A percentile compares a stretch with the other conserved stretches of the same genome.
These are phyloP conservation scores for Tryphoninae sp. DNA, from an alignment of 2,888 invertebrate genomes.

Conservation along the genomic window DNA sequence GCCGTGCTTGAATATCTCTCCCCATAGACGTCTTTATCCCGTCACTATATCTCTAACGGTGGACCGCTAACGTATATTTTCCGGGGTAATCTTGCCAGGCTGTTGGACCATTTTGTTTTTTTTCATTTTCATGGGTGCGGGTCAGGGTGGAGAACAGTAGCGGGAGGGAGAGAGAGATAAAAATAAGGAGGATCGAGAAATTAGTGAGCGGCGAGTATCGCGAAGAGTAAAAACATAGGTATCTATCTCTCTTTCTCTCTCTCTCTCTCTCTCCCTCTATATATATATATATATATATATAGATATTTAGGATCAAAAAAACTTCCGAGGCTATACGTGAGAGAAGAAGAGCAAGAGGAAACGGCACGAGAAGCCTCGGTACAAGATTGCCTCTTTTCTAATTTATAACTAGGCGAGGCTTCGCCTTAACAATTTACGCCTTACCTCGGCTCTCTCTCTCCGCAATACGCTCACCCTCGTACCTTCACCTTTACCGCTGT, in stretches of 20 bases:
- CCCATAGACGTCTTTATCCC: neutral
- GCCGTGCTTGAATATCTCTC: slow-evolving; percentile 18
- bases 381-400: slow-evolving; percentile 80
- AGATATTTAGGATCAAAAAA: slow-evolving; percentile 50
- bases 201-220: slow-evolving; percentile 25
- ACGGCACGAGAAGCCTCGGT: slow-evolving; percentile 66
- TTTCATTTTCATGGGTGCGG: slow-evolving; percentile 8
- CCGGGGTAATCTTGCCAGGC: slow-evolving; percentile 40
- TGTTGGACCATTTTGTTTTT: slow-evolving; percentile 19
- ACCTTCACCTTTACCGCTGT: slow-evolving; percentile 37
- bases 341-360: slow-evolving; percentile 51
- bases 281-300: neutral
- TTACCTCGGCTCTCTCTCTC: slow-evolving; percentile 67
- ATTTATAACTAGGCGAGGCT: slow-evolving; percentile 80
- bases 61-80: slow-evolving; percentile 31
- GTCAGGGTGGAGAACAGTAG: neutral
- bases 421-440: slow-evolving; percentile 80
- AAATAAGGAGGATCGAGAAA: slow-evolving; percentile 36
- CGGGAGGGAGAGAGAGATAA: slow-evolving; percentile 8
- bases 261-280: too few relatives aligned
- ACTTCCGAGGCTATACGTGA: slow-evolving; percentile 30
- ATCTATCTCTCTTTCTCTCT: too few relatives aligned
- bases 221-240: neutral
- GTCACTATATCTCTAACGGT: slow-evolving; percentile 31
- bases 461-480: slow-evolving; percentile 18